Evolutionary conservation across 2,113 vertebrate species (phyloP), one percentile per base, ranked within the genome.

Genomic region (Benitochromis conjunctus): DNA sequence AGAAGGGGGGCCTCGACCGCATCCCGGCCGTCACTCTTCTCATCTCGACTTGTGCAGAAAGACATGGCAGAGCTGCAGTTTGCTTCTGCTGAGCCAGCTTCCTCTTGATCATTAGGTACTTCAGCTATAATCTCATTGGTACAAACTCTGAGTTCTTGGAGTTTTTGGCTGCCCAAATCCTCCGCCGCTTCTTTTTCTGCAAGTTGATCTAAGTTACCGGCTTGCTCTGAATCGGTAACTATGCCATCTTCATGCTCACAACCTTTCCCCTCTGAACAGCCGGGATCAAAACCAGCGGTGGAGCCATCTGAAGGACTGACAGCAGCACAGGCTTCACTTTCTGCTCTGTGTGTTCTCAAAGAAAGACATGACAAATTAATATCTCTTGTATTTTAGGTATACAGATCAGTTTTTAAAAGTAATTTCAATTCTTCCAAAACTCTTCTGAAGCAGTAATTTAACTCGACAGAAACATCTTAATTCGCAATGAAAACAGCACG

Each of bases 291-390:
- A 9, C 9, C 19, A n/a, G 84, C 6, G 0, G 29, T 26, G 29
- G 19, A 66, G 5, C 14, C 58, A 56, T 85, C 21, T 62, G 80
- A 84, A 34, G n/a, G 7, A 10, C 66, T n/a, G 60, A 9, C 79
- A 54, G 55, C 13, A 6, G 18, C 6, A 18, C 19, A 53, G 80
- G 53, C 79, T 76, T 85, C 79, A 24, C 81, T 46, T 48, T 55
- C 64, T 57, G 55, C 31, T 76, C 92, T 94, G 89, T 77, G 80
- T 82, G 26, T 19, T 1, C 7, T 64, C 34, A 71, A 58, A 79
- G 7, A 4, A n/a, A 24, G n/a, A 82, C 56, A 55, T 24, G 79
- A 53, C 16, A 86, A 29, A 48, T 78, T 19, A 60, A 13, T 71
- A 46, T 71, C 66, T 71, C 7, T 29, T 18, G 13, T 48, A 71